Evolutionary conservation across 2,888 invertebrate species (phyloP), one percentile per base, ranked within the genome.

Genomic region (Meloe dianella): DNA sequence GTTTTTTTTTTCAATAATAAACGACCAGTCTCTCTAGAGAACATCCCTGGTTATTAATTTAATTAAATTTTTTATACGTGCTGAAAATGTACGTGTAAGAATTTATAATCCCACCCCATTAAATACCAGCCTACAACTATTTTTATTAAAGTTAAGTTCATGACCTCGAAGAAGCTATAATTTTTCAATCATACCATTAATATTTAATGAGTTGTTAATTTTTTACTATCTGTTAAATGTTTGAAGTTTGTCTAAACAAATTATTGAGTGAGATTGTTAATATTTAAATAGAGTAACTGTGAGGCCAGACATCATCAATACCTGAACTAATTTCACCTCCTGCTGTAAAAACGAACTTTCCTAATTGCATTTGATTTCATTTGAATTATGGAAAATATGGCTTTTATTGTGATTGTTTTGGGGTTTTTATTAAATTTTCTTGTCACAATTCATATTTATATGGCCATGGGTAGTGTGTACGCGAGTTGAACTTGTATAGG

Each of bases 401-500:
- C 12, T 51, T 24, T 51, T 22, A 51, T 51, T 22, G 14, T 47
- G 8, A 47, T 47, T 47, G 20, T 47, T 47, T 14, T 9, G 22
- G n/a, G n/a, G 24, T 12, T 51, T 51, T 24, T 22, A 51, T 51
- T 51, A 24, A 14, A 51, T 51, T 51, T 51, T 8, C 24, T n/a
- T 41, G 51, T 51, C 51, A 24, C 24, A 51, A 51, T 51, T 22
- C 51, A 24, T 51, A 12, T 51, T 22, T 51, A 51, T 51, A 51
- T 10, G 12, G 12, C 51, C 51, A 12, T n/a, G 12, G 6, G 20
- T 47, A 12, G 4, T 22, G 4, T 22, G 51, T 51, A 51, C 51
- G 51, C 51, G 51, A 51, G 51, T 51, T 51, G 51, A 51, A 51
- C 51, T 22, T 51, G 51, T 24, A 61, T 66, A 56, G 54, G 20